These are phyloP conservation scores for Speoplatyrhinus poulsoni DNA, from an alignment of 2,113 vertebrate species.

Conservation along the genomic window DNA sequence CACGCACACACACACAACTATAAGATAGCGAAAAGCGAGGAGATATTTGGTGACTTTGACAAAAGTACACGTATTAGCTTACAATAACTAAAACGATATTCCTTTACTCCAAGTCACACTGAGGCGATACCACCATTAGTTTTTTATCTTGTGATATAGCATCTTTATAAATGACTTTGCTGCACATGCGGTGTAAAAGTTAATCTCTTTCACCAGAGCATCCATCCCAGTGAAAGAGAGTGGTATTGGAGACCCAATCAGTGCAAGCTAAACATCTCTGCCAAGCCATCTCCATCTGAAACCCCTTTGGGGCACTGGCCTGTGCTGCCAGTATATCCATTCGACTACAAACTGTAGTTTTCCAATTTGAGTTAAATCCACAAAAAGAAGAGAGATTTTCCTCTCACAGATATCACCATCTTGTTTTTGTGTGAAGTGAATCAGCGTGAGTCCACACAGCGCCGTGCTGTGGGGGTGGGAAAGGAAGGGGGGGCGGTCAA, in stretches of 20 bases:
- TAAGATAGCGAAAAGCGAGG: no score
- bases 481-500: background rate
- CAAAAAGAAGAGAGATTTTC: slow-evolving; percentile 38
- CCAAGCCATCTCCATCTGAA: slow-evolving; percentile 56
- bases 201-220: slow-evolving; percentile 41
- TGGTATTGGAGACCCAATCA: slow-evolving; percentile 27
- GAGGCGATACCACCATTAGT: slow-evolving; percentile 10
- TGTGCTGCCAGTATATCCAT: slow-evolving; percentile 17
- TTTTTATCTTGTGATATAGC: slow-evolving; percentile 29
- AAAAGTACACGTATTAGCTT: no score
- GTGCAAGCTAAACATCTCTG: slow-evolving; percentile 48
- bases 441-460: slow-evolving; percentile 47
- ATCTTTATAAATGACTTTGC: background rate
- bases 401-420: slow-evolving; percentile 20
- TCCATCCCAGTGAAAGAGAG: slow-evolving; percentile 8
- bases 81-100: no score
- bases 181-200: slow-evolving; percentile 18
- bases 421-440: slow-evolving; percentile 37
- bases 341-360: slow-evolving; percentile 24
- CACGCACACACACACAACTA: no score
- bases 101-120: slow-evolving; percentile 3
- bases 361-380: slow-evolving; percentile 40
- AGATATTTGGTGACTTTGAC: no score
- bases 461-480: background rate
- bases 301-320: slow-evolving; percentile 46